Base-by-base conservation (phyloP, 1,140 invertebrate genomes). In the Bombus huntii region DNA sequence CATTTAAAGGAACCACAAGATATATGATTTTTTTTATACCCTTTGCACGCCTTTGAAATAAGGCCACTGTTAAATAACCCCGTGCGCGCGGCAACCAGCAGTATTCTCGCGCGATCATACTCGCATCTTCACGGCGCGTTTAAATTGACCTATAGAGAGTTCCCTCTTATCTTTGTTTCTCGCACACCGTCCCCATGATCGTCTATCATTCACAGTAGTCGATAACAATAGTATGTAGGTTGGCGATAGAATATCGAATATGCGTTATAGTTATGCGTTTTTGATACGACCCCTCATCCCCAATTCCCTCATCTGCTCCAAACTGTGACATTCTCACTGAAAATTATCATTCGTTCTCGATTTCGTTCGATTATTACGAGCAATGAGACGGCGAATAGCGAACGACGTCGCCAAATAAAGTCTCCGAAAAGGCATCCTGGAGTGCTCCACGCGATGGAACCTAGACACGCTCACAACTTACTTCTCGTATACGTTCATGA, bases 301-400 rank as follows among this genome's bases (percentile, higher is more conserved):
- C 31, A 5, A 22, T 2, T 34, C 25, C 6, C 42, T 12, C 34
- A 34, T 3, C 44, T 10, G 2, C 73, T 1, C 25, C 3, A 25
- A 71, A 18, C 39, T 31, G 28, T 78, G 37, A 65, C 57, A 65
- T 65, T 18, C 82, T 25, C 78, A 9, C 15, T 34, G 59, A 39
- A 59, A 81, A 81, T 81, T 73, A 89, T 89, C 85, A 81, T 89
- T 72, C 71, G 66, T 81, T 76, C 72, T 80, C 86, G 81, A 90
- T 90, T 78, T 83, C 71, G 59, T 74, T 85, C 89, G 88, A 88
- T 90, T 88, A 88, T 88, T 85, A 66, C 78, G 76, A 77, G 73
- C 81, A 74, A 84, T 44, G 81, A 79, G 86, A 85, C 86, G 83
- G 77, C 73, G 73, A 66, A 37, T 28, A 83, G 39, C 47, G 66